phyloP scores from a whole-genome alignment of 30 jellyfish, hydroid and myxozoan genomes.

The Sanderia malayensis region DNA sequence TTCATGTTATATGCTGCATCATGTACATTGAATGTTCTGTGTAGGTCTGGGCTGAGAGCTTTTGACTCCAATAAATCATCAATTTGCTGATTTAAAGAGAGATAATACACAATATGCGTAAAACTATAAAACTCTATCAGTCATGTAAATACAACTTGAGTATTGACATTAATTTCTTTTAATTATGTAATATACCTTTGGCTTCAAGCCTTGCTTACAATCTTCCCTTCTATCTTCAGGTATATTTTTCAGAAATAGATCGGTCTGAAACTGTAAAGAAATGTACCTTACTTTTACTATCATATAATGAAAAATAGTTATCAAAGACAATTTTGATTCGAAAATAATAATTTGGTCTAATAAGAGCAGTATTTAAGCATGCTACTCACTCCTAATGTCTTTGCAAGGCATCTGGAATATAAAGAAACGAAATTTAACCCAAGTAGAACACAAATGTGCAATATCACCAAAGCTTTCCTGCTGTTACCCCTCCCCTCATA shows the following conservation, averaged over 20 bases:
- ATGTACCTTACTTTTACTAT: too few relatives aligned
- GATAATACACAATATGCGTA: too few relatives aligned
- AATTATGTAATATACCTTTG: slow-evolving; percentile 10
- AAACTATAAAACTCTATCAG: not conserved
- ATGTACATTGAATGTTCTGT: slow-evolving; percentile 64
- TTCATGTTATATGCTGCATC: slow-evolving; percentile 65
- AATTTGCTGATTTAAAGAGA: slow-evolving; percentile 28
- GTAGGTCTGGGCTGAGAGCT: slow-evolving; percentile 57
- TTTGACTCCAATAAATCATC: slow-evolving; percentile 48
- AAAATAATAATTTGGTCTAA: too few relatives aligned
- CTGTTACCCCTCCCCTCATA: too few relatives aligned
- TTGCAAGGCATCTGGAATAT: slow-evolving; percentile 31
- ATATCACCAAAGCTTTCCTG: too few relatives aligned
- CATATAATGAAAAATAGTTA: too few relatives aligned
- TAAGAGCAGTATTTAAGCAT: too few relatives aligned
- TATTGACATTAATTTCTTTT: too few relatives aligned
- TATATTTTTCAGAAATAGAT: slow-evolving; percentile 26
- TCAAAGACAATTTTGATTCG: too few relatives aligned
- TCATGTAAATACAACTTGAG: not conserved
- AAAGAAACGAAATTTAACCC: not conserved
- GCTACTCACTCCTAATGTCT: slow-evolving; percentile 44
- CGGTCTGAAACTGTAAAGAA: slow-evolving; percentile 34
- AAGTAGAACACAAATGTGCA: too few relatives aligned
- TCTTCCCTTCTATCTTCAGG: slow-evolving; percentile 10
- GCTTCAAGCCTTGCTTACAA: slow-evolving; percentile 14